Conservation (phyloP, 1,140 invertebrate species). For the Pentalonia nigronervosa region DNA sequence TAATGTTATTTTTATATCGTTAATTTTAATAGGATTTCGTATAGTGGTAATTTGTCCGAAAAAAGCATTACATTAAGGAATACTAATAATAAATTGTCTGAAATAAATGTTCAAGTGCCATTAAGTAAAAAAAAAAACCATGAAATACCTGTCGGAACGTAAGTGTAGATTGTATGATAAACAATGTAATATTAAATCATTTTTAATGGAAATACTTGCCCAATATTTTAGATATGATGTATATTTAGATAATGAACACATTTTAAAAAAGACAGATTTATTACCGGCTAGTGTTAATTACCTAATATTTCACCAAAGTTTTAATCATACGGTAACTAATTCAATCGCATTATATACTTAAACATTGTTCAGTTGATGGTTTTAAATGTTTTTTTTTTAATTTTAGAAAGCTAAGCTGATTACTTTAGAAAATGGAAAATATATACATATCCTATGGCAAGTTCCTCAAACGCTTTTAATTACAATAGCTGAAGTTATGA, state of each 20-base stretch:
- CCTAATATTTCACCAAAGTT: not conserved
- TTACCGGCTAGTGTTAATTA: constrained; percentile 17
- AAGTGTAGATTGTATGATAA: not conserved
- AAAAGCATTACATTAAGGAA: constrained; percentile 15
- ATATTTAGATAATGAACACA: not conserved
- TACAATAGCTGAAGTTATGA: constrained; percentile 72
- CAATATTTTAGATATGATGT: not conserved
- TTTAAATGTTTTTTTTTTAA: not conserved
- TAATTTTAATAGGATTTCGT: not conserved
- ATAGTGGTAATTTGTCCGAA: not conserved
- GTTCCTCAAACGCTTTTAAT: constrained; percentile 73
- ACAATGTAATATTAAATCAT: not conserved
- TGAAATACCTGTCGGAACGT: constrained; percentile 1
- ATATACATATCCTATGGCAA: constrained; percentile 69
- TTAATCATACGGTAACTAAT: not conserved
- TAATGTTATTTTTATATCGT: not conserved
- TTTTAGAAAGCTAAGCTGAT: constrained; percentile 61
- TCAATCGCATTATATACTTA: not conserved
- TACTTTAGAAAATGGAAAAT: constrained; percentile 15
- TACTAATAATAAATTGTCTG: not conserved
- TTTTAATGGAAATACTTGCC: not conserved
- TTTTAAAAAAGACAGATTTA: not conserved
- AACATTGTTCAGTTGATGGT: not conserved
- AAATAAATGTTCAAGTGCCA: not conserved
- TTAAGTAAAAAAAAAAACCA: not conserved